Conservation (phyloP, 2,797 vertebrate genomes). For the Eulemur coronatus region DNA sequence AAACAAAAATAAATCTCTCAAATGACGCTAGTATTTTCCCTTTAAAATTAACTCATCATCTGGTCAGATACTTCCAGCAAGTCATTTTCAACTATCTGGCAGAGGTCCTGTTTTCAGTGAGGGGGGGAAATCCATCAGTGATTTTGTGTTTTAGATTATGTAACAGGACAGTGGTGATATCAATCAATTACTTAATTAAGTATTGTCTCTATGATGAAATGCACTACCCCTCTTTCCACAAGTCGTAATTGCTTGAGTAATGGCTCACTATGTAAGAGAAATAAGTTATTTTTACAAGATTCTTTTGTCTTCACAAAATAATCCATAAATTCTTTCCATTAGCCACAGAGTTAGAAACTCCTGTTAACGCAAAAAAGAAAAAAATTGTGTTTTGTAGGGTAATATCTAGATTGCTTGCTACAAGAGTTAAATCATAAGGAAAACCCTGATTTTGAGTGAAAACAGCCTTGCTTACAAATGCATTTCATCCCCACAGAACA, state of each 20-base stretch:
- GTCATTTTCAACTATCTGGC: slow-evolving; percentile 14
- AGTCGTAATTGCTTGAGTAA: neutral
- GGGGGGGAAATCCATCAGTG: neutral
- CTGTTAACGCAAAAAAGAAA: neutral
- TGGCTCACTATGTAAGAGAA: neutral
- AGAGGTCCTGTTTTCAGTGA: neutral
- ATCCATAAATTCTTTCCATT: neutral
- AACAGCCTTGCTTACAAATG: slow-evolving; percentile 24
- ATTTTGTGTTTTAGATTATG: neutral
- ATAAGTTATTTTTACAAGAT: neutral
- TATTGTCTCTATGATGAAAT: slow-evolving; percentile 4
- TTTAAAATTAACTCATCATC: neutral
- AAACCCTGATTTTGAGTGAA: neutral
- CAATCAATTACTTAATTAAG: neutral
- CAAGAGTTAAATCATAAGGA: slow-evolving; percentile 5
- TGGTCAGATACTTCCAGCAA: neutral
- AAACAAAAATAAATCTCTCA: neutral
- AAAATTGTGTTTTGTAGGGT: neutral
- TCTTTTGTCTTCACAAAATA: slow-evolving; percentile 29
- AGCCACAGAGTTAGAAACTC: neutral
- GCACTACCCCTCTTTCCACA: slow-evolving; percentile 4
- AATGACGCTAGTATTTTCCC: neutral
- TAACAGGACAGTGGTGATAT: neutral
- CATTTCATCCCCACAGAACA: neutral
- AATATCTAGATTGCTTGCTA: neutral